Conservation (phyloP, 2,888 invertebrate species). For the Meteorus colon region DNA sequence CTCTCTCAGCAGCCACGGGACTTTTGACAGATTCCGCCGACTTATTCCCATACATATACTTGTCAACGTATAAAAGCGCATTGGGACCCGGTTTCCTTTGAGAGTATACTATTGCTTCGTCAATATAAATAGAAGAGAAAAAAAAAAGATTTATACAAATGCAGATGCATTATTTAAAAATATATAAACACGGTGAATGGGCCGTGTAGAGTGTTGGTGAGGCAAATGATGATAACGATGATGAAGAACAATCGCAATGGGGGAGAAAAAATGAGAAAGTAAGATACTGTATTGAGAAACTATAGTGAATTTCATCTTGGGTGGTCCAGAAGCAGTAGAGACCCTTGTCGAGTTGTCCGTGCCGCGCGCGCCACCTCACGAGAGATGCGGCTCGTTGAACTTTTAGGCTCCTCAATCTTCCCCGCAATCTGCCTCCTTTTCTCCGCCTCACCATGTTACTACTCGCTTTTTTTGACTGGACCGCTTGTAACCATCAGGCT, state of each 20-base stretch:
- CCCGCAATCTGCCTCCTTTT: conserved; percentile 49
- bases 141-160: neutral
- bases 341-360: conserved; percentile 67
- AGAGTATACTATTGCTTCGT: neutral
- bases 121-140: neutral
- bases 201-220: neutral
- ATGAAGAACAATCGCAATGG: conserved; percentile 36
- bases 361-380: conserved; percentile 70
- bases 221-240: conserved; percentile 1
- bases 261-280: conserved; percentile 40
- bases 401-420: conserved; percentile 53
- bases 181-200: neutral
- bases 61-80: conserved; percentile 57
- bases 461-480: conserved; percentile 41
- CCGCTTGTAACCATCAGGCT: conserved; percentile 37
- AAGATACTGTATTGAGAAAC: conserved; percentile 43
- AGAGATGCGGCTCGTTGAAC: conserved; percentile 53
- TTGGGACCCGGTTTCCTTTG: conserved; percentile 25
- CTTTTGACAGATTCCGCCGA: conserved; percentile 40
- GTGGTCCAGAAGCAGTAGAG: conserved; percentile 70
- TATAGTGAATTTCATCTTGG: conserved; percentile 72
- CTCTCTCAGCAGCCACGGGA: conserved; percentile 55
- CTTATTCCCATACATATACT: conserved; percentile 32
- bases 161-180: neutral
- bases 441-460: conserved; percentile 12